Evolutionary conservation across 2,113 vertebrate genomes (phyloP).

Genomic region (Chionomys nivalis): DNA sequence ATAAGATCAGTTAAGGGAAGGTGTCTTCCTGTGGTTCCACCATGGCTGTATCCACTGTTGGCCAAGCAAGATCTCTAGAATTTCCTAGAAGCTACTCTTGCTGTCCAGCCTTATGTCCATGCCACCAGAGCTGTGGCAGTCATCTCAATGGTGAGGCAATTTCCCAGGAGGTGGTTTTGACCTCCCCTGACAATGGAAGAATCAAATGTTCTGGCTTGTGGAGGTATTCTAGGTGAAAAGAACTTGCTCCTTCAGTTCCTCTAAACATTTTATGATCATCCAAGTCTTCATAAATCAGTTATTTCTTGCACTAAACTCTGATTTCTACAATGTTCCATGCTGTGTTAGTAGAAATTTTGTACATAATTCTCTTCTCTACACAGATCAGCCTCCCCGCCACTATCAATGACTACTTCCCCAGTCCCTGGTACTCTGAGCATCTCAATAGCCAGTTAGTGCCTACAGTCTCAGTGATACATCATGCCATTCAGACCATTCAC

Average conservation of each 20-base stretch:
- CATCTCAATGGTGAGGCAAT: background rate
- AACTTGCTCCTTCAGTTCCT: background rate
- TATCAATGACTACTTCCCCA: background rate
- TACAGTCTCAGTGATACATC: background rate
- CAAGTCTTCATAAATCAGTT: background rate
- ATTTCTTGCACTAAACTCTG: background rate
- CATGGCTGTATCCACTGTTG: background rate
- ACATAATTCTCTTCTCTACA: background rate
- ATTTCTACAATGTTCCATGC: background rate
- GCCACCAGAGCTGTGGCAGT: background rate
- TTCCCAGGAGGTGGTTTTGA: background rate
- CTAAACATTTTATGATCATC: background rate
- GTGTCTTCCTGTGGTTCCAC: background rate
- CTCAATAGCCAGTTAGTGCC: background rate
- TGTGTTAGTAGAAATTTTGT: background rate
- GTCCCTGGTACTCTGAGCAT: no score
- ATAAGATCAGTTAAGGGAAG: background rate
- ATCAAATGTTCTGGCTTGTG: background rate
- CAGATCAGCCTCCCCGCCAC: background rate
- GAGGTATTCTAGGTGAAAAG: background rate
- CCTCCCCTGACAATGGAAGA: background rate
- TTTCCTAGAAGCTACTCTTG: background rate
- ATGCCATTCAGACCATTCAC: background rate
- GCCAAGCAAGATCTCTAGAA: background rate
- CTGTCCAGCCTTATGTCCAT: background rate